Evolutionary conservation across 2,888 invertebrate genomes (phyloP), one percentile per base, ranked within the genome.

Genomic region (Notodonta ziczac): DNA sequence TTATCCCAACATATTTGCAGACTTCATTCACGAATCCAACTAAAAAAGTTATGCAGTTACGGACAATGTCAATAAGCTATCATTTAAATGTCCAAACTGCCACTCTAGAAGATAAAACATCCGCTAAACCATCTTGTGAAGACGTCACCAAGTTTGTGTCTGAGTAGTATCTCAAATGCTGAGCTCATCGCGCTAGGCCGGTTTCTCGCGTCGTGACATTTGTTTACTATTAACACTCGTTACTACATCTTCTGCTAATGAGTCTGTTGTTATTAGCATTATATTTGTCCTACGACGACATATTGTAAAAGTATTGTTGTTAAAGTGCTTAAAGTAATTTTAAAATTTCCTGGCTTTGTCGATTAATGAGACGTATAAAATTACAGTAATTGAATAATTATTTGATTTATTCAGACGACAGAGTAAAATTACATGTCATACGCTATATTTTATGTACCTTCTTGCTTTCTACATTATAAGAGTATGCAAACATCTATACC

Each of bases 101-200:
- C 50, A 48, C 4, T 9, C 16, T 2, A 8, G 10, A 50, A 50
- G 16, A 16, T 16, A 10, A 4, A 46, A n/a, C 46, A 46, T 46
- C 7, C n/a, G 50, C 50, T 10, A 9, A 16, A 8, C 14, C 16
- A 50, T 50, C 50, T 50, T 9, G 16, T 6, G 8, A 8, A 50
- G 50, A 16, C 52, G 32, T 52, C 32, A 52, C 32, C 32, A 32
- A 2, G 52, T 32, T 75, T 79, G 76, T 76, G 72, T 79, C 77
- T 74, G 63, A 62, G 53, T 46, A 65, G 63, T 57, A 65, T 66
- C 61, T 65, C 16, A 54, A 51, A 35, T 57, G 71, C 69, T 78
- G 69, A 76, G 79, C 69, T 77, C 79, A 78, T 71, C 73, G 61
- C 32, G n/a, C 60, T 40, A 8, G 60, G 73, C 78, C 78, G 73